Base-by-base conservation (phyloP, 2,797 vertebrate species). In the Acridotheres tristis region DNA sequence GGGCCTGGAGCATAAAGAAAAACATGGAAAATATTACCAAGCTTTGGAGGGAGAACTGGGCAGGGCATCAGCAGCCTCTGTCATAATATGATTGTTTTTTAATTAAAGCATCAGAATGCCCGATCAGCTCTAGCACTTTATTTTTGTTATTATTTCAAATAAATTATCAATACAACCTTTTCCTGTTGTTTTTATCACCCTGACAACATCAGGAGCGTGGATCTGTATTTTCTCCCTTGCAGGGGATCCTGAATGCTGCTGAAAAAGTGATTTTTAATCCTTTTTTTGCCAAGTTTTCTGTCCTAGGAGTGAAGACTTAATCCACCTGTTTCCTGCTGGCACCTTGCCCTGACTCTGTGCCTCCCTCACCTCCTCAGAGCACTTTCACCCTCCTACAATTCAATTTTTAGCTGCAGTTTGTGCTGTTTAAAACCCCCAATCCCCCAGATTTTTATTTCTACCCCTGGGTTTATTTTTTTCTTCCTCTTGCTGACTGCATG, bases 301-400 rank as follows among this genome's bases (percentile, higher is more conserved):
- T 48, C 59, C 57, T 13, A 23, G 67, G n/a, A 29, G 69, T 11
- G 38, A 67, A 72, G 94, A 50, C 82, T 89, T 80, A 74, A 80
- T 81, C 38, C 96, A 95, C 92, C 94, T 96, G 94, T 95, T 97
- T 95, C 96, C 96, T 96, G 58, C 82, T 93, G 72, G 88, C 73
- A 0, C 47, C 15, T 13, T 69, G 91, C 90, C 95, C 65, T 1
- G 12, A 23, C 54, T 77, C 36, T 22, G 2, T 61, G 32, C 55
- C 38, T 83, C 59, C 48, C 53, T 26, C 54, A 34, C 18, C 76
- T 66, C 27, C 43, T 51, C 1, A 0, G 66, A 57, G 77, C 34
- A 7, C 4, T 81, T 83, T 51, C n/a, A 54, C 2, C 0, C 51
- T 85, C 34, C 14, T 36, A 27, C 66, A 85, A 78, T 48, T 19